A percentile compares a stretch with the other conserved stretches of the same genome.
These are phyloP conservation scores for Ptilorrhoa leucosticta DNA, from an alignment of 2,113 vertebrate genomes.

Conservation along the genomic window DNA sequence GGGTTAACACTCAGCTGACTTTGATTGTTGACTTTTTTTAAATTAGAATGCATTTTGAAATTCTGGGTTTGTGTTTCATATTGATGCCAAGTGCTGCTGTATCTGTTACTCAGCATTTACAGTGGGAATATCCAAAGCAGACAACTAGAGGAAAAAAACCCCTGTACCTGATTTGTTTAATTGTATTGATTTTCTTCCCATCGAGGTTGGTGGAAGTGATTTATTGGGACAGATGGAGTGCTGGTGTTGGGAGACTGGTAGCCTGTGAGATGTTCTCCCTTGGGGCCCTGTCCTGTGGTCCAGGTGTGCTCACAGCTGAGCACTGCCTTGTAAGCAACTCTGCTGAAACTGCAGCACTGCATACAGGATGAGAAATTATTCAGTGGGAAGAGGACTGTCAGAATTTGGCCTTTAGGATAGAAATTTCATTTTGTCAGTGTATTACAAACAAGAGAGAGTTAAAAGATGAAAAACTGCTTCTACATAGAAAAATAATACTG, in stretches of 20 bases:
- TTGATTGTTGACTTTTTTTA: neutral
- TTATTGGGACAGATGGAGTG: neutral
- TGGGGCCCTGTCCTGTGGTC: neutral
- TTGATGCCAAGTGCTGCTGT: neutral
- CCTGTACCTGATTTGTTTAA: neutral
- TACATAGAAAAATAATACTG: constrained; percentile 11
- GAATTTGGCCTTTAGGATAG: constrained; percentile 28
- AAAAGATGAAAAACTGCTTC: constrained; percentile 38
- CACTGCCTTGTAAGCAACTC: neutral
- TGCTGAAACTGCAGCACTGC: neutral
- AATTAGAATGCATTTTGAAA: neutral
- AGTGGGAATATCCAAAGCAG: neutral
- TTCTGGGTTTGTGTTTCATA: neutral
- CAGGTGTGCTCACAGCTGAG: neutral
- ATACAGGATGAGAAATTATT: neutral
- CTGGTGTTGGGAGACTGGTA: neutral
- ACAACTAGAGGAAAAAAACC: neutral
- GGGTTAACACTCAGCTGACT: neutral
- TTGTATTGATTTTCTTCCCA: neutral
- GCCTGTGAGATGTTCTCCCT: neutral
- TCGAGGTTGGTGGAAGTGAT: neutral
- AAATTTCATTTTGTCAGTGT: constrained; percentile 19
- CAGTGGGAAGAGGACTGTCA: neutral
- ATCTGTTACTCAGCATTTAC: neutral
- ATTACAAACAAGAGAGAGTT: constrained; percentile 34